A percentile compares a stretch with the other conserved stretches of the same genome.
phyloP scores from a whole-genome alignment of 2,888 invertebrate species.

The Linhomoeus sp. region DNA sequence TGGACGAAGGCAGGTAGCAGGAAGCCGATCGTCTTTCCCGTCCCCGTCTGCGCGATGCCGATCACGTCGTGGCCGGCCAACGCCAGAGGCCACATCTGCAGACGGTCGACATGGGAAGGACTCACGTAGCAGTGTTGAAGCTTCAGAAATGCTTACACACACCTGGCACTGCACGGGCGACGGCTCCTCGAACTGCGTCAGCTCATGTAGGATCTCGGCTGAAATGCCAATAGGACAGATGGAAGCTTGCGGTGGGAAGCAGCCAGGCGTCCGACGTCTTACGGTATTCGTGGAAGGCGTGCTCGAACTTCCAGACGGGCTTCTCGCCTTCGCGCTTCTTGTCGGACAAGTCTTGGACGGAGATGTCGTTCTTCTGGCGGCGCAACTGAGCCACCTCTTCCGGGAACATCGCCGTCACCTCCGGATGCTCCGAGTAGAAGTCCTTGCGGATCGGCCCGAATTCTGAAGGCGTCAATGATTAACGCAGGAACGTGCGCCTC shows the following conservation, averaged over 20 bases:
- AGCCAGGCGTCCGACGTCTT: constrained; percentile 11
- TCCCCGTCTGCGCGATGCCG: constrained; percentile 84
- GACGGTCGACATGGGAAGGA: no score
- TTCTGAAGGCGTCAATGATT: no score
- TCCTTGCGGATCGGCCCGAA: constrained; percentile 44
- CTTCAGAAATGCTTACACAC: no score
- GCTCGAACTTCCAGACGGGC: constrained; percentile 57
- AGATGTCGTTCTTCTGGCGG: constrained; percentile 38
- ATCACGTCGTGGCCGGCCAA: constrained; percentile 66
- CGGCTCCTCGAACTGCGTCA: constrained; percentile 59
- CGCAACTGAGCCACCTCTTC: constrained; percentile 44
- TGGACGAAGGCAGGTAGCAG: constrained; percentile 77
- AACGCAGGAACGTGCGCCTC: constrained; percentile 39
- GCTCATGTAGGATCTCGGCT: constrained; percentile 57
- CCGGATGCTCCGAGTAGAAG: constrained; percentile 58
- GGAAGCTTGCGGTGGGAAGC: not conserved
- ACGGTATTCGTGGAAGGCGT: constrained; percentile 55
- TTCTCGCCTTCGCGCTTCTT: constrained; percentile 42
- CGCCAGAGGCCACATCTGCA: constrained; percentile 77
- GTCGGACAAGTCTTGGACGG: constrained; percentile 36
- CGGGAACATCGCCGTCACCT: constrained; percentile 44
- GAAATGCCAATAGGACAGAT: constrained; percentile 7
- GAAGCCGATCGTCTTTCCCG: constrained; percentile 62
- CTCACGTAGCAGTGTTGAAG: no score
- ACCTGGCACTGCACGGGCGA: constrained; percentile 70